phyloP scores from a whole-genome alignment of 2,113 vertebrate genomes.

The Cranoglanis bouderius region DNA sequence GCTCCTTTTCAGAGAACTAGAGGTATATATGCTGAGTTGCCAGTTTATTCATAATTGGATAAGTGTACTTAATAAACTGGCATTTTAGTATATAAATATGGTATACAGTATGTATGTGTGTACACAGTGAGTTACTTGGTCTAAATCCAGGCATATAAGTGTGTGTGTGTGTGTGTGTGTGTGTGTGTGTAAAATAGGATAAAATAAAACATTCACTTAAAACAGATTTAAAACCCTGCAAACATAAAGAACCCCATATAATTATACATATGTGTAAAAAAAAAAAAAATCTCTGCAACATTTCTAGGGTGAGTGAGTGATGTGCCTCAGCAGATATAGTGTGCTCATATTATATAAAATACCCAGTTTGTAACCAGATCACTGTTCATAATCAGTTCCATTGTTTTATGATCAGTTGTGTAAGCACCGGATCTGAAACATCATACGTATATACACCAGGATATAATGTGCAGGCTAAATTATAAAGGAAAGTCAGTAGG shows the following conservation, averaged over 20 bases:
- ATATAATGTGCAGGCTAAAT: slow-evolving; percentile 21
- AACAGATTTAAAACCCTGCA: not conserved
- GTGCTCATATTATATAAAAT: not conserved
- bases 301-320: not conserved
- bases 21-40: not conserved
- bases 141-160: not conserved
- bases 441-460: not conserved
- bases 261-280: not conserved
- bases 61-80: not conserved
- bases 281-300: not conserved
- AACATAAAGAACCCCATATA: not conserved
- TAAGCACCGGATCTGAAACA: slow-evolving; percentile 21
- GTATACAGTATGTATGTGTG: not conserved
- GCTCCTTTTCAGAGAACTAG: slow-evolving; percentile 34
- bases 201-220: slow-evolving; percentile 28
- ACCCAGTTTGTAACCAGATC: slow-evolving; percentile 25
- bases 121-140: not conserved
- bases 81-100: not conserved
- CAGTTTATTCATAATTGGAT: not conserved
- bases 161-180: not conserved
- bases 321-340: not conserved
- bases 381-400: slow-evolving; percentile 44
- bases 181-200: slow-evolving; percentile 14
- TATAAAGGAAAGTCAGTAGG: slow-evolving; percentile 6
- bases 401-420: slow-evolving; percentile 41